Percentiles rank a stretch among this genome's conserved stretches.
These are phyloP conservation scores for Apus apus DNA, from an alignment of 2,113 vertebrate species.

Conservation along the genomic window DNA sequence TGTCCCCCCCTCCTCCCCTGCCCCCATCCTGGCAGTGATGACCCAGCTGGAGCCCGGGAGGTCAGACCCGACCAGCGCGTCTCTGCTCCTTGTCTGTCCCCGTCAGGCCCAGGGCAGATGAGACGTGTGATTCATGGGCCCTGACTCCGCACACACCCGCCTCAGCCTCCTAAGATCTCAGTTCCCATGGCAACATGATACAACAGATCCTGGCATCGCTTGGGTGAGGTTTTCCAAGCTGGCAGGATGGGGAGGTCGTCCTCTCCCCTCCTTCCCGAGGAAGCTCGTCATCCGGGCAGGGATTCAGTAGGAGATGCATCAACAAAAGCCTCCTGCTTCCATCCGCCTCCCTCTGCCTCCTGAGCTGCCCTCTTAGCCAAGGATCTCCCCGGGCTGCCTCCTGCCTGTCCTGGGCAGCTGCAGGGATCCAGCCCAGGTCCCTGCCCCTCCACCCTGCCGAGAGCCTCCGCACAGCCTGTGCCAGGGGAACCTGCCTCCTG, in stretches of 20 bases:
- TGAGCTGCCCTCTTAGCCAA: conserved; percentile 25
- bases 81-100: conserved; percentile 36
- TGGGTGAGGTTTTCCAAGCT: conserved; percentile 61
- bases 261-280: not conserved
- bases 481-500: not conserved
- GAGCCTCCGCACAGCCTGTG: not conserved
- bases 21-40: not conserved
- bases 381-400: not conserved
- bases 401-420: not conserved
- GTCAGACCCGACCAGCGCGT: not conserved
- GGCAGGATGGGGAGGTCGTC: not conserved
- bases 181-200: conserved; percentile 69
- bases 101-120: conserved; percentile 60
- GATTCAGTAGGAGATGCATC: not conserved
- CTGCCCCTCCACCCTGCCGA: not conserved
- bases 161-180: conserved; percentile 56
- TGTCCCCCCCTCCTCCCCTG: not conserved
- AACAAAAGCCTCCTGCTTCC: rapidly evolving
- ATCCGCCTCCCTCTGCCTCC: not conserved
- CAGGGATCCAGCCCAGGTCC: rapidly evolving
- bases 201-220: conserved; percentile 73
- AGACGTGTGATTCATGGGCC: conserved; percentile 61
- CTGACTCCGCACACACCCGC: conserved; percentile 61
- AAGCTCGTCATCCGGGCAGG: not conserved
- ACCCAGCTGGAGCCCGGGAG: rapidly evolving